A percentile compares a stretch with the other conserved stretches of the same genome.
Conservation (phyloP, 1,140 invertebrate genomes). For the Hycleus phaleratus region DNA sequence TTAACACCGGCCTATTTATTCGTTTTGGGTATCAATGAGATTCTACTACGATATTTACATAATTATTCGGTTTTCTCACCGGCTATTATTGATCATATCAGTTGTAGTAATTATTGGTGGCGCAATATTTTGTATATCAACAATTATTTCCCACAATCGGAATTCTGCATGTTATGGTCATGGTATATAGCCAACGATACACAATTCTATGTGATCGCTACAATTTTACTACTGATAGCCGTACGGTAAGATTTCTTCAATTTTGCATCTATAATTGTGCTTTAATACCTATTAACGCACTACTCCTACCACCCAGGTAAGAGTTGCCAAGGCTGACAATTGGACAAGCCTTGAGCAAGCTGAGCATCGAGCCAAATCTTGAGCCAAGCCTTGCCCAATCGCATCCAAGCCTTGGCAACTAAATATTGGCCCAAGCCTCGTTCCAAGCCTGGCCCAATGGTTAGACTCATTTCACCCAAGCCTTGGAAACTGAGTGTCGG, state of each 20-base stretch:
- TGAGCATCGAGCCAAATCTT: too few species aligned
- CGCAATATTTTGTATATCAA: conserved; percentile 74
- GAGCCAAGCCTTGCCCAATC: too few species aligned
- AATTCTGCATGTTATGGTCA: conserved; percentile 84
- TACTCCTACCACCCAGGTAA: too few species aligned
- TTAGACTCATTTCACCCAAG: too few species aligned
- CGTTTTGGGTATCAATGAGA: conserved; percentile 64
- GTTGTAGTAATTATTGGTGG: conserved; percentile 74
- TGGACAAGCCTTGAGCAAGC: too few species aligned
- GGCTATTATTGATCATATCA: conserved; percentile 62
- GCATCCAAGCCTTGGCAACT: too few species aligned
- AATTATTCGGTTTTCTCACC: conserved; percentile 69
- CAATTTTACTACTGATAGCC: conserved; percentile 63
- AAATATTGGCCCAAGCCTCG: too few species aligned
- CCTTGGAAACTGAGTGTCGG: too few species aligned
- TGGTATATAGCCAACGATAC: conserved; percentile 92
- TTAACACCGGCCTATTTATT: conserved; percentile 75
- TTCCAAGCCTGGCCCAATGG: too few species aligned
- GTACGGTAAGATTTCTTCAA: conserved; percentile 51
- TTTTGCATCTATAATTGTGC: neutral
- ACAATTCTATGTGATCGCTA: conserved; percentile 74
- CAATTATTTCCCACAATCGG: conserved; percentile 65
- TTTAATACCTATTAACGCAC: neutral
- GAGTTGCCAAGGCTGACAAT: too few species aligned
- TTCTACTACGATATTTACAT: conserved; percentile 56